Conservation (phyloP, 2,888 invertebrate genomes). For the Polyommatus icarus region DNA sequence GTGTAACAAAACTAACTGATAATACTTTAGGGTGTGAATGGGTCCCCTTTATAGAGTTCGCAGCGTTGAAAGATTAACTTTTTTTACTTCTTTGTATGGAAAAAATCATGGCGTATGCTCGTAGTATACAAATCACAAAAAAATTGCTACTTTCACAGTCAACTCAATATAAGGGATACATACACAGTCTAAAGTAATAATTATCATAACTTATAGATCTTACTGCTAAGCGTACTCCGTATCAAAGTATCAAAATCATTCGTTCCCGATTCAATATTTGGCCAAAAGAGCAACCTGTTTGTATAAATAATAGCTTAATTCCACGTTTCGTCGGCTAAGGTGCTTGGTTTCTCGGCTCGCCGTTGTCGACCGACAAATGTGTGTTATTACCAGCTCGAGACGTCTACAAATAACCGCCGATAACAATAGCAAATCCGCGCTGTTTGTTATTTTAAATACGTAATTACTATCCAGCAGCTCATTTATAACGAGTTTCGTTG, state of each 20-base stretch:
- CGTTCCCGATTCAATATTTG: conserved; percentile 38
- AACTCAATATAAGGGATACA: too few species aligned
- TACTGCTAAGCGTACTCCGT: background rate
- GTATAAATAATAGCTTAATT: conserved; percentile 80
- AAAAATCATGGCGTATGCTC: too few species aligned
- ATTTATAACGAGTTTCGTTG: background rate
- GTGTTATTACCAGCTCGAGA: conserved; percentile 64
- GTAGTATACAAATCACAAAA: too few species aligned
- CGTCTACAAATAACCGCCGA: conserved; percentile 58
- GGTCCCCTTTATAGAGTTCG: too few species aligned
- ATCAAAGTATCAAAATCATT: conserved; percentile 39
- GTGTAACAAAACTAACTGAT: too few species aligned
- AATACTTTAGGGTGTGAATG: too few species aligned
- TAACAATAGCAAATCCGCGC: conserved; percentile 50
- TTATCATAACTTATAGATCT: background rate
- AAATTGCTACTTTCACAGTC: too few species aligned
- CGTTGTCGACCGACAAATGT: conserved; percentile 56
- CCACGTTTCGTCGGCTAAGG: conserved; percentile 63
- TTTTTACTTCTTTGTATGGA: too few species aligned
- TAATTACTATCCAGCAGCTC: conserved; percentile 39
- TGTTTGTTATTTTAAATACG: conserved; percentile 50
- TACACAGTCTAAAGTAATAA: too few species aligned
- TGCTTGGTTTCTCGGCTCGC: conserved; percentile 72
- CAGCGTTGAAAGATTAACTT: too few species aligned
- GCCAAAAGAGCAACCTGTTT: conserved; percentile 60